Base-by-base conservation (phyloP, 2,113 vertebrate genomes). In the Mobula hypostoma region DNA sequence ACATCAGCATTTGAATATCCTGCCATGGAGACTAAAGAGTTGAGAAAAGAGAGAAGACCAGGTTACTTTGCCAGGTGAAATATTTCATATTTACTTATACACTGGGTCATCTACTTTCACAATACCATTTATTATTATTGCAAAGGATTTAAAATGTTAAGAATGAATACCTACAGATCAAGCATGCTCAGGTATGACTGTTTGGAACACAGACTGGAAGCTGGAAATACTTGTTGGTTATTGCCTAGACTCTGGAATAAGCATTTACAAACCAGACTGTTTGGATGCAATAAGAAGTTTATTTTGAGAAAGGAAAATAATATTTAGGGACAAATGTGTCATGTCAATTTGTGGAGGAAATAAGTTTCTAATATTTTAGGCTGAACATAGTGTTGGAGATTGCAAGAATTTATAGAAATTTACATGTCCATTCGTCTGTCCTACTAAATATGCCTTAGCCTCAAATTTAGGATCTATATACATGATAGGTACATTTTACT, bases 31-130 rank as follows among this genome's bases (percentile, higher is more conserved):
- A 93, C 70, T 93, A 93, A 93, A 56, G 91, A 76, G 9, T 72
- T 93, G 70, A 93, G 72, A 74, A 93, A 91, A 91, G 88, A 93
- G 36, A 93, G 91, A 93, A 93, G 91, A 15, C 91, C 91, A 72
- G 36, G 91, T 93, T 93, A 93, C 74, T 93, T 93, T 48, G 91
- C 91, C 68, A 93, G 91, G 91, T 93, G 61, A 74, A 29, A 7
- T 56, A 9, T 74, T 74, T 74, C 91, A 76, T 72, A 74, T 92
- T 48, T 90, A n/a, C 14, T 92, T 19, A 9, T 66, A n/a, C 11
- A 88, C 56, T 91, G 14, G 14, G 17, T 21, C 32, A 36, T 91
- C 66, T 91, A 14, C 29, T 14, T 68, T 7, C 12, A 91, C 8
- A 0, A 2, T 70, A 68, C 90, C 70, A 19, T 92, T 91, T 72